Evolutionary conservation across 2,888 invertebrate species (phyloP), one percentile per base, ranked within the genome.

Genomic region (Oxycera nigricornis): DNA sequence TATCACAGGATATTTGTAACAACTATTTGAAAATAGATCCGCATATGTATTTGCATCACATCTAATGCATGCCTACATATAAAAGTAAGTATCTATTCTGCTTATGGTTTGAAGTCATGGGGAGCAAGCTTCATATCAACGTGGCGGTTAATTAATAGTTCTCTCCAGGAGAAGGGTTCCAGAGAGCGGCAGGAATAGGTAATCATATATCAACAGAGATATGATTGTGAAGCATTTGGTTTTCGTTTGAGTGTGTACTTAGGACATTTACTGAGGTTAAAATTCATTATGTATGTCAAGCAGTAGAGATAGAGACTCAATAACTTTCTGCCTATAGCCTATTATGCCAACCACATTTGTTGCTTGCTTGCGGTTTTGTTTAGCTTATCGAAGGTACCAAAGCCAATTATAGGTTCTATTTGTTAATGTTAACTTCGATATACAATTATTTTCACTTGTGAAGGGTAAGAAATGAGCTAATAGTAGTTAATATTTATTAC

Each of bases 281-380:
- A 70, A 70, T 70, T 70, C 70, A 70, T 70, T 70, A 70, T 70
- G 55, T 70, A 52, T 70, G 52, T 55, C 52, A 70, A 70, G 28
- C 35, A 46, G 52, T 35, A 35, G 52, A 50, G 14, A 70, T 70
- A 31, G 52, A n/a, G 55, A 70, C 55, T 70, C 70, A 70, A 70
- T 70, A 55, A 70, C 70, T 70, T 70, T 70, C n/a, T 28, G 35
- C 55, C 30, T 24, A 22, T 31, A 31, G 31, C 22, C 31, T 52
- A 52, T 70, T 22, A 30, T 31, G 55, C 55, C 55, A 14, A 70
- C 70, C 70, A 31, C 70, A 70, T 52, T 70, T 35, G 70, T 70
- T 70, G 70, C 70, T 70, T 24, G 35, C 70, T 70, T 70, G 70
- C 20, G 70, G 70, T 52, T 26, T 20, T 26, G 11, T 22, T 17